Evolutionary conservation across 2,797 vertebrate genomes (phyloP), one percentile per base, ranked within the genome.

Genomic region (Bradypodion ventrale): DNA sequence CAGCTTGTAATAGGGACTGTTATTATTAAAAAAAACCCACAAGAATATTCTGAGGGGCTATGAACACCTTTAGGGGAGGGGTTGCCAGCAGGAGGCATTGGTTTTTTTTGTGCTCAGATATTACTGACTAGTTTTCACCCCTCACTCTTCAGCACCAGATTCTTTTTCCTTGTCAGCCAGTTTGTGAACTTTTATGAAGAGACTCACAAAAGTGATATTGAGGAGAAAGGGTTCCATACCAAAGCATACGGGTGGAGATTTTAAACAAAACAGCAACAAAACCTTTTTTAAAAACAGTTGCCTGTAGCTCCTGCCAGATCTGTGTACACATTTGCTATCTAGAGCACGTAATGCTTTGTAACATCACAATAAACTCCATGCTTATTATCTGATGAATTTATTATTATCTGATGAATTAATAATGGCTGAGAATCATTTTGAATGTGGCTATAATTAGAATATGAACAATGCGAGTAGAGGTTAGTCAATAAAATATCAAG

Each of bases 61-160:
- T 12, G 63, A 15, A 27, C 66, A 10, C 42, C 89, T 85, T 3
- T 21, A n/a, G n/a, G n/a, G n/a, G n/a, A n/a, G 68, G 32, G 78
- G n/a, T 49, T 87, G 44, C 92, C 94, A 93, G 91, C 88, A 95
- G 94, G 87, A 95, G 80, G 91, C 95, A 95, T 87, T 87, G 78
- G 92, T 89, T 75, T 92, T 95, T 93, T 93, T n/a, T 91, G 93
- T 91, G 83, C 89, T 68, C 91, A 80, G 25, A 27, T 82, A 87
- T 92, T 82, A 85, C 63, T 84, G 72, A 87, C 29, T 80, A 19
- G 21, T 29, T 40, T 1, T 73, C 32, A 6, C 7, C 23, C 85
- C 72, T 83, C 80, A 72, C 77, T 83, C 49, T 93, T 91, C 78
- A 80, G 59, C 77, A 2, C 1, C 84, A 68, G 66, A 79, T 92